Percentiles rank a stretch among this genome's conserved stretches.
Evolutionary conservation across 2,113 vertebrate species (phyloP).

Genomic region (Dicaeum eximium): DNA sequence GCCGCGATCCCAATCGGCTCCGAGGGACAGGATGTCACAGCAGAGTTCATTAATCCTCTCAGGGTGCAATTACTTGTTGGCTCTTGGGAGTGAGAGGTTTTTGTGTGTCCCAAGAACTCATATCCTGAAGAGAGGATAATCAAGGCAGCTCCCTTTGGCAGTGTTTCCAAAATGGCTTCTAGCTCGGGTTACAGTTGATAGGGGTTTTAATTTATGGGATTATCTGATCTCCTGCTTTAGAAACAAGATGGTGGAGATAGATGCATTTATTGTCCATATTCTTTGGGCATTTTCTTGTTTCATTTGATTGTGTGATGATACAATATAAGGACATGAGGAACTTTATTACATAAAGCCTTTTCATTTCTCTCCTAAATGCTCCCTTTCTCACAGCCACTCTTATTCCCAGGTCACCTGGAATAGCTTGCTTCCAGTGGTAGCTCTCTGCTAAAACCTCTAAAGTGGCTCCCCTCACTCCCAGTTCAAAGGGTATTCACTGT

Average conservation of each 20-base stretch:
- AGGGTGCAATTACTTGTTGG: constrained; percentile 70
- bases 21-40: constrained; percentile 40
- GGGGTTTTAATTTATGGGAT: constrained; percentile 77
- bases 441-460: background rate
- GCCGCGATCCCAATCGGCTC: constrained; percentile 61
- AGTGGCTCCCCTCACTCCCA: background rate
- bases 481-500: background rate
- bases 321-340: constrained; percentile 59
- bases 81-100: constrained; percentile 66
- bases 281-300: constrained; percentile 65
- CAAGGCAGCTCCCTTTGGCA: constrained; percentile 64
- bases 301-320: constrained; percentile 75
- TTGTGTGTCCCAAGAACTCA: constrained; percentile 73
- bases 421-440: background rate
- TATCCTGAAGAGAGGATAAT: constrained; percentile 76
- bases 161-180: constrained; percentile 46
- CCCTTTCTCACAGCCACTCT: constrained; percentile 47
- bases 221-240: constrained; percentile 74
- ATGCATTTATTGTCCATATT: constrained; percentile 70
- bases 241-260: constrained; percentile 72
- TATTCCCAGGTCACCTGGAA: background rate
- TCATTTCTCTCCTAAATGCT: constrained; percentile 38
- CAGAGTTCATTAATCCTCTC: constrained; percentile 69
- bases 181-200: constrained; percentile 61
- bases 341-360: constrained; percentile 68